A percentile compares a stretch with the other conserved stretches of the same genome.
These are phyloP conservation scores for Leptinotarsa defecta DNA, from an alignment of 1,140 invertebrate genomes.

Conservation along the genomic window DNA sequence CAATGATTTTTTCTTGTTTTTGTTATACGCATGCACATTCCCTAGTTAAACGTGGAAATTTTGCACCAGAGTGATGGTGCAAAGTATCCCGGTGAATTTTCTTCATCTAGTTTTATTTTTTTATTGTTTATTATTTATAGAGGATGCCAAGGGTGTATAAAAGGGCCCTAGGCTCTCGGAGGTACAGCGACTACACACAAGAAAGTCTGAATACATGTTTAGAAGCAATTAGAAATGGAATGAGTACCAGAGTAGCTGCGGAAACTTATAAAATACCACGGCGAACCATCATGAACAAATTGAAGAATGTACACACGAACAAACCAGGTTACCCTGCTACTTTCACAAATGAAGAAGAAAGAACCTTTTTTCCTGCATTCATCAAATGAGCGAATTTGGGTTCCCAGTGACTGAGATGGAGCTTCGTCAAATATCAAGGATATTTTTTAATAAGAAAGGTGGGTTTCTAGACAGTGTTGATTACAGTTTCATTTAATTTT, in stretches of 20 bases:
- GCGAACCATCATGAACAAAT: neutral
- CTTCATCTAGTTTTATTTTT: neutral
- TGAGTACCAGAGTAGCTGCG: neutral
- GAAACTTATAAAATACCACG: neutral
- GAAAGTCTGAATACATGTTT: neutral
- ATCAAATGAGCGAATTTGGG: neutral
- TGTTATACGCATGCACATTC: constrained; percentile 8
- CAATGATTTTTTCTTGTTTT: neutral
- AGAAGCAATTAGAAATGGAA: neutral
- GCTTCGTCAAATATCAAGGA: neutral
- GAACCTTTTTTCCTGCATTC: neutral
- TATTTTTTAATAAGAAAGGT: neutral
- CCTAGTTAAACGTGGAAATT: neutral
- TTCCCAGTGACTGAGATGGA: neutral
- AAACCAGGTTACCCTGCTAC: neutral
- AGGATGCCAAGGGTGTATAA: neutral
- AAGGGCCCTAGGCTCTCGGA: neutral
- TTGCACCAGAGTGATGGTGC: no score
- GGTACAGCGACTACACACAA: neutral
- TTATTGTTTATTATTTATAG: neutral
- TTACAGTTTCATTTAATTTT: neutral
- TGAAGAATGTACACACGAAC: neutral
- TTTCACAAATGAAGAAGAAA: neutral
- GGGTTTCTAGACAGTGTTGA: neutral
- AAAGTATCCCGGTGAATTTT: no score